These are phyloP conservation scores for Diorhabda carinulata DNA, from an alignment of 1,140 invertebrate genomes.

Conservation along the genomic window DNA sequence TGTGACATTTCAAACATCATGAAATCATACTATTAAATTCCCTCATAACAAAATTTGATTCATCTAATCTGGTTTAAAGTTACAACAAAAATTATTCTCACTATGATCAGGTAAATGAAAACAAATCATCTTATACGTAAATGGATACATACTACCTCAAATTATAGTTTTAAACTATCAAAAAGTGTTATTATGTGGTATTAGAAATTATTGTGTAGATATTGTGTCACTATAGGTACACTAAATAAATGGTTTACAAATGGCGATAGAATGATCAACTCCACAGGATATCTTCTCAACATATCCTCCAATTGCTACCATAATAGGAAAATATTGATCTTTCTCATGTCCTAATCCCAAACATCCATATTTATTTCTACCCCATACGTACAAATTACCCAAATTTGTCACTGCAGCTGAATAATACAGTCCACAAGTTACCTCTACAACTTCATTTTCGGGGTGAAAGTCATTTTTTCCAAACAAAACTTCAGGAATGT, in stretches of 20 bases:
- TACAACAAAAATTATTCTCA: too few species aligned
- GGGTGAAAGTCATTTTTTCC: constrained; percentile 78
- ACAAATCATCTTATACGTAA: too few species aligned
- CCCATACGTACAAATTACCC: constrained; percentile 88
- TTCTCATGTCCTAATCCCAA: constrained; percentile 75
- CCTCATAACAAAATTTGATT: too few species aligned
- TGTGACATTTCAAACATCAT: too few species aligned
- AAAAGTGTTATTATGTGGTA: too few species aligned
- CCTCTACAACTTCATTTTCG: constrained; percentile 60
- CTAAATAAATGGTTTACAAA: constrained; percentile 70
- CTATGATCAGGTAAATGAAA: too few species aligned
- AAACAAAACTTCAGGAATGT: constrained; percentile 76
- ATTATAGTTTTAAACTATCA: too few species aligned
- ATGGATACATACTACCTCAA: too few species aligned
- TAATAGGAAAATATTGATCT: constrained; percentile 86
- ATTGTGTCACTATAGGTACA: constrained; percentile 2
- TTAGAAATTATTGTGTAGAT: too few species aligned
- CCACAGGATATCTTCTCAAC: constrained; percentile 72
- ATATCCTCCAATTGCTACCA: constrained; percentile 72
- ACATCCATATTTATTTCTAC: constrained; percentile 75
- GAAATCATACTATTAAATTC: too few species aligned
- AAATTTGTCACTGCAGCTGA: constrained; percentile 74
- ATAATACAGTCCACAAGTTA: constrained; percentile 72
- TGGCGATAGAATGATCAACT: constrained; percentile 77
- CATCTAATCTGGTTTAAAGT: too few species aligned